A percentile compares a stretch with the other conserved stretches of the same genome.
Conservation (phyloP, 2,113 vertebrate species). For the Xyrauchen texanus region DNA sequence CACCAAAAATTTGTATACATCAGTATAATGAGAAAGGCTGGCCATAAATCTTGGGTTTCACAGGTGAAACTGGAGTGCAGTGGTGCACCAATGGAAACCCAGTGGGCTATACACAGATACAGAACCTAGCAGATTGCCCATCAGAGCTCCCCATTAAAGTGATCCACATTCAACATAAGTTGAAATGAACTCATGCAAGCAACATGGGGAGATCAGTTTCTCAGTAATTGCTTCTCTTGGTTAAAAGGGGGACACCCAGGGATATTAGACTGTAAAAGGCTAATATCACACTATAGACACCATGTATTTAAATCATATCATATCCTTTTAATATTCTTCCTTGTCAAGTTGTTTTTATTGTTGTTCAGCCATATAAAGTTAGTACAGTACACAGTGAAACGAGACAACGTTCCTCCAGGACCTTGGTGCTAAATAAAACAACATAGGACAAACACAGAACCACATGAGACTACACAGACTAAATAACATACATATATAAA, state of each 20-base stretch:
- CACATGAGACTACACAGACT: too few relatives aligned
- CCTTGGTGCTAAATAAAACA: too few relatives aligned
- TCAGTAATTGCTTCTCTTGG: conserved; percentile 1
- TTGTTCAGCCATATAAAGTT: too few relatives aligned
- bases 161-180: background rate
- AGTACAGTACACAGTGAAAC: too few relatives aligned
- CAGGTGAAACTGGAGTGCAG: conserved; percentile 22
- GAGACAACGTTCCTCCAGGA: too few relatives aligned
- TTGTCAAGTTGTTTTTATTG: too few relatives aligned
- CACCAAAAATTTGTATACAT: conserved; percentile 40
- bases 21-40: conserved; percentile 46
- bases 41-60: conserved; percentile 46
- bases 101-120: conserved; percentile 34
- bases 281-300: conserved; percentile 8
- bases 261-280: conserved; percentile 9
- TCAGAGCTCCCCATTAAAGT: background rate
- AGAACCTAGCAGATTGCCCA: conserved; percentile 4
- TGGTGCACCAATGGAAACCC: conserved; percentile 24
- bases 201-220: background rate
- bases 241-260: conserved; percentile 5
- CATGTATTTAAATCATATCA: background rate
- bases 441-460: too few relatives aligned
- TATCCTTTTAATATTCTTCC: conserved; percentile 24
- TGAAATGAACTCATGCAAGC: too few relatives aligned
- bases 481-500: too few relatives aligned